phyloP scores from a whole-genome alignment of 2,797 vertebrate species.

The Balearica regulorum region DNA sequence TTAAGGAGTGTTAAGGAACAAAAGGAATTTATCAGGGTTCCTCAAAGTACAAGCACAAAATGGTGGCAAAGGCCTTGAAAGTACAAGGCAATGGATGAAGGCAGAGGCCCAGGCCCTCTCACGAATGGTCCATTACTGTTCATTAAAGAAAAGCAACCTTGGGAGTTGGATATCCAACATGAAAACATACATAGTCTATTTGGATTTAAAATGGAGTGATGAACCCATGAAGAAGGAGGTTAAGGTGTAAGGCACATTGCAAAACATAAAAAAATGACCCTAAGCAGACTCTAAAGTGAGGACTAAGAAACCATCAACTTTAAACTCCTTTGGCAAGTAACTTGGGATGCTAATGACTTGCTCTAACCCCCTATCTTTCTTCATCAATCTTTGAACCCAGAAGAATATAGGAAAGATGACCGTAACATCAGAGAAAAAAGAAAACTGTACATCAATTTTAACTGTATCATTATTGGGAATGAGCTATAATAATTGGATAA shows the following conservation, averaged over 20 bases:
- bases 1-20: not conserved
- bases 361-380: not conserved
- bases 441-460: not conserved
- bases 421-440: not conserved
- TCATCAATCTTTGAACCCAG: not conserved
- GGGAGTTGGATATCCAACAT: not conserved
- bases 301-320: not conserved
- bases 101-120: not conserved
- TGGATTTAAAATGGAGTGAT: not conserved
- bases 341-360: accelerated
- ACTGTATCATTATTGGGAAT: not conserved
- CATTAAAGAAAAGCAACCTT: not conserved
- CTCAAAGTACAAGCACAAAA: not conserved
- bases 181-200: not conserved
- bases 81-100: not conserved
- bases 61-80: not conserved
- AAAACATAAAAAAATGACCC: not conserved
- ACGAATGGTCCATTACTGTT: not conserved
- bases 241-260: not conserved
- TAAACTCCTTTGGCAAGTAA: not conserved
- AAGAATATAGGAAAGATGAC: not conserved
- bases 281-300: not conserved
- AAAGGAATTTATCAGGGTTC: not conserved
- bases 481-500: not conserved
- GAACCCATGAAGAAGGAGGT: not conserved